Evolutionary conservation across 1,140 invertebrate genomes (phyloP), one percentile per base, ranked within the genome.

Genomic region (Musca vetustissima): DNA sequence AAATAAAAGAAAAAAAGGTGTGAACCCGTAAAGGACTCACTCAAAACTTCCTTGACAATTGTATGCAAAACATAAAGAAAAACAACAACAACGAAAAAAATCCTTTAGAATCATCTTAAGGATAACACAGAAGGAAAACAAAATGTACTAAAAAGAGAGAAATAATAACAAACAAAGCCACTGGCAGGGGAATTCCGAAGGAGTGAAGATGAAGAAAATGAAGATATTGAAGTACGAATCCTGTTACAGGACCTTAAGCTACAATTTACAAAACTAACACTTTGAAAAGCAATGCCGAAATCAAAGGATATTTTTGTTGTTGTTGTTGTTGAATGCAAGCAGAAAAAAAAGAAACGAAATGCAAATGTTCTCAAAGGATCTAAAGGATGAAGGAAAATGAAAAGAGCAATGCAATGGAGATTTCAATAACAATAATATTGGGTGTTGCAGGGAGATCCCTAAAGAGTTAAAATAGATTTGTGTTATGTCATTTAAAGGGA

Each of bases 401-500:
- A 36, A 9, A 19, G n/a, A 32, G 57, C 22, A 43, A 43, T 43
- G 36, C 36, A 43, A 43, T 43, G 13, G 6, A 43, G 36, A 43
- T 43, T 43, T 43, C 11, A 43, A 43, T 43, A 9, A 43, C 36
- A 43, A 43, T n/a, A n/a, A n/a, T 11, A 43, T 25, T 57, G 53
- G 24, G 15, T 28, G 15, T 14, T n/a, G n/a, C n/a, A n/a, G n/a
- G 24, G 6, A 32, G 3, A 28, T 15, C 3, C n/a, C 21, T 61
- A 61, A 61, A 61, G 57, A 61, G 57, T 61, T 61, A 43, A 43
- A 61, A 61, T 61, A 21, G n/a, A 61, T 61, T 61, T 61, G 21
- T 61, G 57, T 61, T 61, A 14, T 61, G 57, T 61, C 57, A 61
- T 36, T 61, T 65, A 69, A 69, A 67, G 14, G 69, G 69, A 70